Percentiles rank a stretch among this genome's conserved stretches.
phyloP scores from a whole-genome alignment of 2,113 vertebrate genomes.

The Orientallactaga bullata region DNA sequence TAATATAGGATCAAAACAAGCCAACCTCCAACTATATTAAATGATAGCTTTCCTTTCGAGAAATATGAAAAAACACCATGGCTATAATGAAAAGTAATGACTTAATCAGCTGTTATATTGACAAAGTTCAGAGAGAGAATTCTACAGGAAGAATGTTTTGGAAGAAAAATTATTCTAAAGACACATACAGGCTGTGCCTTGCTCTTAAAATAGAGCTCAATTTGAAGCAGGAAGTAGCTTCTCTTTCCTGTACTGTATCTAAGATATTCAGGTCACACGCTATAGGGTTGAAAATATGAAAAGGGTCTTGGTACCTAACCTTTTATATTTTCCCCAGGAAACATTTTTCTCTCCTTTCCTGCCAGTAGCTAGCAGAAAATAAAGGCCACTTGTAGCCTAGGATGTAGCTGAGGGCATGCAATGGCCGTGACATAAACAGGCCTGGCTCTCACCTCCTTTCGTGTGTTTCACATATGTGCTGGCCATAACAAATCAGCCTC shows the following conservation, averaged over 20 bases:
- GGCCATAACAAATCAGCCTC: neutral
- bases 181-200: slow-evolving; percentile 28
- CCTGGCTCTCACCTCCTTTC: neutral
- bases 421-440: neutral
- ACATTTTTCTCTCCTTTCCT: neutral
- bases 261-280: slow-evolving; percentile 57
- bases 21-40: neutral
- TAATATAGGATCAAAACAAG: neutral
- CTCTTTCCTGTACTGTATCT: slow-evolving; percentile 46
- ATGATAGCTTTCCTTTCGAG: slow-evolving; percentile 61
- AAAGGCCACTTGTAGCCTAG: neutral
- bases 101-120: slow-evolving; percentile 21
- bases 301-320: neutral
- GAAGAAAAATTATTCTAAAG: slow-evolving; percentile 64
- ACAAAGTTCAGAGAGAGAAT: slow-evolving; percentile 60
- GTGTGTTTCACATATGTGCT: neutral
- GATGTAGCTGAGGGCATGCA: neutral
- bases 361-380: neutral
- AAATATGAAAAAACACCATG: slow-evolving; percentile 25
- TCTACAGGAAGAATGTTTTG: slow-evolving; percentile 36
- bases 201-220: slow-evolving; percentile 68
- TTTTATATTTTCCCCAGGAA: slow-evolving; percentile 50
- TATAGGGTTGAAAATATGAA: slow-evolving; percentile 53
- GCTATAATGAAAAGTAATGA: slow-evolving; percentile 67
- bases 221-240: slow-evolving; percentile 69